Evolutionary conservation across 37 sponge, comb jelly and placozoan species (phyloP), one percentile per base, ranked within the genome.

Genomic region (Tethya wilhelma): DNA sequence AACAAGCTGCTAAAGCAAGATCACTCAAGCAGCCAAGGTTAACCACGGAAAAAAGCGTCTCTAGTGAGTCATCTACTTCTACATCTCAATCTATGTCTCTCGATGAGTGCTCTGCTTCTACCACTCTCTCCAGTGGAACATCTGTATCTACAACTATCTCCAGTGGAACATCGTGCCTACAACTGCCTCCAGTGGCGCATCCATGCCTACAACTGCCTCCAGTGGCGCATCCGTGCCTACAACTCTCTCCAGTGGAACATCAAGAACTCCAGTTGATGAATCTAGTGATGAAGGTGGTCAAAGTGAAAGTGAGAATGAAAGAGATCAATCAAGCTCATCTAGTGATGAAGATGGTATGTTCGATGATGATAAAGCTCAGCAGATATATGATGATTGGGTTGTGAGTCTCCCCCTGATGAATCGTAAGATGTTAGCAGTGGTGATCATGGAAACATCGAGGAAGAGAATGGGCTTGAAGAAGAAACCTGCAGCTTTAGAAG

Each of bases 401-500:
- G 23, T 62, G 19, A 62, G 63, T 25, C 63, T 62, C 22, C 63
- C 8, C 7, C 26, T 62, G 26, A 7, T n/a, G 28, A 7, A 62
- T 17, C 63, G 63, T 23, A 29, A 36, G 43, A 68, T 68, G 69
- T 23, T 68, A 39, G 69, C 69, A 23, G 43, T 68, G 14, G 7
- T 68, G 19, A 9, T 68, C 26, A 36, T 36, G 41, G 69, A 68
- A 17, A 68, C 40, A 8, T 34, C 33, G 5, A 29, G 40, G 23
- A 68, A 12, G 25, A 68, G 69, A 34, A 12, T 11, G 12, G 69
- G 40, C 17, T 9, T 68, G 12, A 7, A 12, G 19, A 17, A 8
- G 5, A 25, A 8, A 14, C 25, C 23, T 62, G 63, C 70, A 42
- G 70, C 70, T 1, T 2, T 30, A 42, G 70, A 69, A 38, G 44